Evolutionary conservation across 2,888 invertebrate species (phyloP), one percentile per base, ranked within the genome.

Genomic region (Tiliacea aurago): DNA sequence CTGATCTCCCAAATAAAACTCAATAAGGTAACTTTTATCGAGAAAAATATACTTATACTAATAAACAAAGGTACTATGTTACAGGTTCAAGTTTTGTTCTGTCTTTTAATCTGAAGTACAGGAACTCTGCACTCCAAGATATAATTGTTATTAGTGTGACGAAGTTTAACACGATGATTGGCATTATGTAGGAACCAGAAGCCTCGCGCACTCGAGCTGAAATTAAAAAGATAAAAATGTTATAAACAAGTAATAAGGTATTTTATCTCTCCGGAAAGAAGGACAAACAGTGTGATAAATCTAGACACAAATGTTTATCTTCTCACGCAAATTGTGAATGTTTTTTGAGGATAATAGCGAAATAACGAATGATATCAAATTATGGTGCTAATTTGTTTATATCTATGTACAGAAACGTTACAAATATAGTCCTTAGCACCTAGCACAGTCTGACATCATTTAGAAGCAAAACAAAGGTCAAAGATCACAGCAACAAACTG

Each of bases 171-270:
- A 97, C 90, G 63, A 97, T 91, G 63, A 98, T 97, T 20, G 97
- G 97, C 45, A 96, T 88, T 56, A 91, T 89, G 90, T 97, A 98
- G 64, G 96, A 97, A 37, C 97, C 97, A 10, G 97, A 97, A 6
- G 87, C 76, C 84, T 97, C 97, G 59, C 97, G 96, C 59, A 97
- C 94, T 33, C 96, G 90, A 87, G 97, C 98, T 97, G 94, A 87
- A 96, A 96, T 79, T 59, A 76, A 75, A 84, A 76, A 84, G 65
- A 76, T 37, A 62, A 70, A 72, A 70, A n/a, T n/a, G 45, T 66
- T 68, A 65, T 13, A 65, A 61, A 56, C 20, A 61, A 43, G n/a
- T 43, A 76, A 81, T 80, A 58, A 63, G 51, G 61, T 43, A 58
- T 73, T 56, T 79, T 62, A 65, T 73, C 67, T 53, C 56, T 47